Base-by-base conservation (phyloP, 2,113 vertebrate species). In the Daphoenositta chrysoptera region DNA sequence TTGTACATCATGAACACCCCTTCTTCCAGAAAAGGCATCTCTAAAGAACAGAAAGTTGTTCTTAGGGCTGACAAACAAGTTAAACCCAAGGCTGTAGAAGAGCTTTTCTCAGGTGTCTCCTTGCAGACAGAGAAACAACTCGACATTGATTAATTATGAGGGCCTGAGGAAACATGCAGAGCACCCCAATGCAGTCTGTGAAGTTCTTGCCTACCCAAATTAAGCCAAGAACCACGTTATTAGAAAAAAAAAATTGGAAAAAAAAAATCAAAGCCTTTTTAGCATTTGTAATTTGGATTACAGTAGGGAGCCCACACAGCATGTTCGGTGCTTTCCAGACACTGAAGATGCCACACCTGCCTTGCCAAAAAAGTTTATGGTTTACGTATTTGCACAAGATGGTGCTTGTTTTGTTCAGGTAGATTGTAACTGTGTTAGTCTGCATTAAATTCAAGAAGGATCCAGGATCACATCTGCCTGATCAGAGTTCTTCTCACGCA, bases 281-380 rank as follows among this genome's bases (percentile, higher is more conserved):
- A 95, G 80, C 72, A 89, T 96, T 93, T 83, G 42, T 69, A 91
- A 83, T 94, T 94, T 90, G 76, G 68, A 93, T 83, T 94, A 82
- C 64, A 89, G 83, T 30, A 92, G 61, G 39, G 80, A 94, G 90
- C 93, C 94, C 94, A 96, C 93, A 96, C 96, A 96, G 83, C 96
- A 94, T 53, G 94, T 75, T 96, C 93, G 94, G 96, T 96, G 92
- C 85, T 96, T 96, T 96, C 96, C 96, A 96, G 86, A 90, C 83
- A 90, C 76, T 78, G 83, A 92, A 88, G 77, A 87, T 89, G 80
- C 96, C 94, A 92, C 65, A 90, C 80, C 83, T 90, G 77, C 86
- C 86, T 85, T 82, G 81, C 95, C 96, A 96, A 94, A 92, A 85
- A 87, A 81, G 64, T 83, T 95, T 47, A 93, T 83, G 89, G 88